Percentiles rank a stretch among this genome's conserved stretches.
These are phyloP conservation scores for Hydrozoanthus tunicans DNA, from an alignment of 64 coral and sea anemone genomes.

Conservation along the genomic window DNA sequence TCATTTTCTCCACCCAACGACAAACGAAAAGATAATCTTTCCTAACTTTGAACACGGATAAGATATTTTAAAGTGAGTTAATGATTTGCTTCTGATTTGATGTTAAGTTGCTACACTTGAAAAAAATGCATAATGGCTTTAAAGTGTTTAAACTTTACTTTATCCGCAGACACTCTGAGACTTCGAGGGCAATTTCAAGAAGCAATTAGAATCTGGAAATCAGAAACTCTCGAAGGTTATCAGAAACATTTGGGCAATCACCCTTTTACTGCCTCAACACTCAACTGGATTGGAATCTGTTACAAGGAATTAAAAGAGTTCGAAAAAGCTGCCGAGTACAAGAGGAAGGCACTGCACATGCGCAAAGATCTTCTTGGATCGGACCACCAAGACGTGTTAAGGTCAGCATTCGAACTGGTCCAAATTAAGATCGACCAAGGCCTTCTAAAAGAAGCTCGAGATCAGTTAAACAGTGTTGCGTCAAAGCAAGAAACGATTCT, in stretches of 20 bases:
- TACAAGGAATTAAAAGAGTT: not conserved
- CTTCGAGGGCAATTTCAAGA: not conserved
- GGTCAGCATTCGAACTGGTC: constrained; percentile 2
- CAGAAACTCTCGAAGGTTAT: not conserved
- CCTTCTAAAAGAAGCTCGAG: not conserved
- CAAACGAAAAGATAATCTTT: too few relatives aligned
- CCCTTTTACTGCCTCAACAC: constrained; percentile 17
- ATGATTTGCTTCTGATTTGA: too few relatives aligned
- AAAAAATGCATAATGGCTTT: too few relatives aligned
- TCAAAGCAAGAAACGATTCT: constrained; percentile 10
- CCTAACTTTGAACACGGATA: too few relatives aligned
- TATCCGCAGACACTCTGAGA: constrained; percentile 3
- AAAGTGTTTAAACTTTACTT: too few relatives aligned
- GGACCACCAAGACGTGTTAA: constrained; percentile 23
- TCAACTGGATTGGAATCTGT: constrained; percentile 42
- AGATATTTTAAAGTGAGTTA: too few relatives aligned
- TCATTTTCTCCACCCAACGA: too few relatives aligned
- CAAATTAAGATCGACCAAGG: constrained; percentile 11
- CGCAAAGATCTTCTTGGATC: not conserved
- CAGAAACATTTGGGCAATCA: not conserved
- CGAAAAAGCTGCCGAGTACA: not conserved
- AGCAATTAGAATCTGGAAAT: not conserved
- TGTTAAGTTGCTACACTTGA: too few relatives aligned
- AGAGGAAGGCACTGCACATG: constrained; percentile 6
- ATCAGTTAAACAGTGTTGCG: not conserved